phyloP scores from a whole-genome alignment of 2,888 invertebrate genomes.

The Diloba caeruleocephala region DNA sequence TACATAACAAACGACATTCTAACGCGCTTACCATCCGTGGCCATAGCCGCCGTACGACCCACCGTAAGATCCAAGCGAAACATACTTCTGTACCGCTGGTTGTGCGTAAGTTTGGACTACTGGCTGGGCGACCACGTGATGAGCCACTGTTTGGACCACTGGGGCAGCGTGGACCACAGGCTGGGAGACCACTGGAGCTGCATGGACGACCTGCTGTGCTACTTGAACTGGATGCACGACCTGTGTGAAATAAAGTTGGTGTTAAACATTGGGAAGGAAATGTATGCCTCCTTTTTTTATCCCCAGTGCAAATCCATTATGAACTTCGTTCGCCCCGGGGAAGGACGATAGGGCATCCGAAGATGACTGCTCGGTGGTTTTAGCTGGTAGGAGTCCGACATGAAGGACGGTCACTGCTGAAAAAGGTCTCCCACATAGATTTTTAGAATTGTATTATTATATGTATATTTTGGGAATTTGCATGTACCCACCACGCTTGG shows the following conservation, averaged over 20 bases:
- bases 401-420: too few relatives aligned
- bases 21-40: constrained; percentile 77
- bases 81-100: constrained; percentile 64
- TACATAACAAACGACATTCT: constrained; percentile 49
- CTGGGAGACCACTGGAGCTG: constrained; percentile 49
- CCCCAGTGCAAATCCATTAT: too few relatives aligned
- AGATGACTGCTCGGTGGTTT: too few relatives aligned
- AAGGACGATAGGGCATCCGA: too few relatives aligned
- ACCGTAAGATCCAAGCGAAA: constrained; percentile 60
- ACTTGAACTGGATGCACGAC: constrained; percentile 67
- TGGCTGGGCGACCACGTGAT: constrained; percentile 63
- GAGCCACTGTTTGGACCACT: constrained; percentile 50
- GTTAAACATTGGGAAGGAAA: too few relatives aligned
- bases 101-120: constrained; percentile 73
- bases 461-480: too few relatives aligned
- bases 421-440: too few relatives aligned
- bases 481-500: too few relatives aligned
- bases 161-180: constrained; percentile 50
- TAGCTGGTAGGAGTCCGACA: too few relatives aligned
- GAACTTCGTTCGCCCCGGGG: too few relatives aligned
- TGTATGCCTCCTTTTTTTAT: too few relatives aligned
- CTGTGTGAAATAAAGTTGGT: constrained; percentile 49
- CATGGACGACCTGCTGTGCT: constrained; percentile 55
- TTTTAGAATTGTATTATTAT: too few relatives aligned
- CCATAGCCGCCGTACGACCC: constrained; percentile 55